phyloP scores from a whole-genome alignment of 2,888 invertebrate species.

The Oegoconia quadripuncta region DNA sequence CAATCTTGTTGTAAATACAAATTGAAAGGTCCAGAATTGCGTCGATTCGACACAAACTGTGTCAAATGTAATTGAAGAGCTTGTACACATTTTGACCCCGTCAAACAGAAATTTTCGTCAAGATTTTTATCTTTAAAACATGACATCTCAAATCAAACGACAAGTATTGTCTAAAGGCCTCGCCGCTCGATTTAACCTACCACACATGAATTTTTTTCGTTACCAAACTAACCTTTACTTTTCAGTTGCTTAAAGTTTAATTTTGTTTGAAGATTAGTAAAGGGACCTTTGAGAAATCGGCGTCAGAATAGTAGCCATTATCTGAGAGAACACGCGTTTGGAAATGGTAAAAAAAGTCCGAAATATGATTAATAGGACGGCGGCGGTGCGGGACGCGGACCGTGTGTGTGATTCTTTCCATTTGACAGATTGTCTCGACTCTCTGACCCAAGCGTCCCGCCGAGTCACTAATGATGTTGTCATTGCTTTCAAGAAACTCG shows the following conservation, averaged over 20 bases:
- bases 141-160: conserved; percentile 73
- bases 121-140: conserved; percentile 65
- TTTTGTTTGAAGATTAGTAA: conserved; percentile 16
- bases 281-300: conserved; percentile 40
- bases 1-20: conserved; percentile 29
- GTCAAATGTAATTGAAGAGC: conserved; percentile 72
- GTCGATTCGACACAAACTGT: conserved; percentile 35
- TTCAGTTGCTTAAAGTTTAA: conserved; percentile 13
- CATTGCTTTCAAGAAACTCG: conserved; percentile 34
- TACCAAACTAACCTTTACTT: conserved; percentile 7
- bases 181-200: conserved; percentile 41
- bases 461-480: conserved; percentile 67
- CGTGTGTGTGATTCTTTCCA: conserved; percentile 74
- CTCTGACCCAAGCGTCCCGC: conserved; percentile 73
- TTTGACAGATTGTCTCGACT: conserved; percentile 78
- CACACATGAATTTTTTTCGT: conserved; percentile 18
- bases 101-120: conserved; percentile 67
- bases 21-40: conserved; percentile 33
- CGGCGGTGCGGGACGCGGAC: conserved; percentile 55
- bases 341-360: conserved; percentile 70
- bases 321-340: conserved; percentile 69
- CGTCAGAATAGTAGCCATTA: conserved; percentile 68
- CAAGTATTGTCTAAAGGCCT: conserved; percentile 66
- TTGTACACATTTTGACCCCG: conserved; percentile 67
- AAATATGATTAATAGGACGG: conserved; percentile 78